These are phyloP conservation scores for Xiphorhynchus elegans DNA, from an alignment of 2,113 vertebrate genomes.

Conservation along the genomic window DNA sequence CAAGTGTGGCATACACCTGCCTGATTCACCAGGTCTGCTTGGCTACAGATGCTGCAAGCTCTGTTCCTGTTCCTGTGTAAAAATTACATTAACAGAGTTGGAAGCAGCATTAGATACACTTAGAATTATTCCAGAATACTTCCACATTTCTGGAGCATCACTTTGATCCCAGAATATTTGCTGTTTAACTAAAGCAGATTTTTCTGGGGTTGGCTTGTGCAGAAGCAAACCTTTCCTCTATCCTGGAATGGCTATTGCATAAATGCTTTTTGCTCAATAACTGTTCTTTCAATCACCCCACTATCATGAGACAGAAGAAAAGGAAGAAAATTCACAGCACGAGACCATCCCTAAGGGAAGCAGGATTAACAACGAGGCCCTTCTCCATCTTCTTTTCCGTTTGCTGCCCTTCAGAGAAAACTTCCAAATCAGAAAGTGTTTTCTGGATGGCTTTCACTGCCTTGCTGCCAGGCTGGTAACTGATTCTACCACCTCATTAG, in stretches of 20 bases:
- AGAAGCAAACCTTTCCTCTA: background rate
- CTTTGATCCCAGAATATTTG: background rate
- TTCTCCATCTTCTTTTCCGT: background rate
- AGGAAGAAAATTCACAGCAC: background rate
- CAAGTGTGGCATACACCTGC: background rate
- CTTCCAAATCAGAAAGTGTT: background rate
- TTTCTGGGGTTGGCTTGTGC: background rate
- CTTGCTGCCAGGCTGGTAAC: constrained; percentile 20
- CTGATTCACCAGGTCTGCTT: background rate
- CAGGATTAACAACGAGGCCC: background rate
- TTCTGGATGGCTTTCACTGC: background rate
- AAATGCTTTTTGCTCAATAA: background rate
- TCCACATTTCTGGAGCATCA: background rate
- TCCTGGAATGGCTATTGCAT: background rate
- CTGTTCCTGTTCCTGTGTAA: background rate
- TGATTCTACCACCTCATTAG: constrained; percentile 40
- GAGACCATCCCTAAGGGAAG: background rate
- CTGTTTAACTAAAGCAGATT: background rate
- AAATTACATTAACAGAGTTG: background rate
- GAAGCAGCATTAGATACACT: background rate
- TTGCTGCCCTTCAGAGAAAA: background rate
- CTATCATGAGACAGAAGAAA: background rate
- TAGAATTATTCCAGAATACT: background rate
- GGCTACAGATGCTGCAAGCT: background rate
- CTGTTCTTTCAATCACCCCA: background rate